Evolutionary conservation across 2,888 invertebrate genomes (phyloP), one percentile per base, ranked within the genome.

Genomic region (Scrobipalpa atriplicella): DNA sequence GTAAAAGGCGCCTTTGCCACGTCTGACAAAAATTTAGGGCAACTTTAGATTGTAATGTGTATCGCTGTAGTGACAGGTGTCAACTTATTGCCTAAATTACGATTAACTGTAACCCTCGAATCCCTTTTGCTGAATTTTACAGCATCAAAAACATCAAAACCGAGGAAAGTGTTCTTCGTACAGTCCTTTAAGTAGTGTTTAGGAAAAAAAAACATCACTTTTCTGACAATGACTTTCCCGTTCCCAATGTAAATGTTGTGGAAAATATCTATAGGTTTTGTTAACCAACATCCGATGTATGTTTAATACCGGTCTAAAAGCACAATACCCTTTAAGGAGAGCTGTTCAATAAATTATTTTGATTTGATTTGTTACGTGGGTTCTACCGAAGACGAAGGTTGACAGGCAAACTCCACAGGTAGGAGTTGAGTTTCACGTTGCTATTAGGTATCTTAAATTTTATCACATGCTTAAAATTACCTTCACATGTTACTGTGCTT

Each of bases 381-480:
- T 68, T 70, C 67, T 2, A 38, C 65, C 67, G 61, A 54, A 69
- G 72, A 73, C 71, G 70, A 70, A 67, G 70, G 71, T 71, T 68
- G 70, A 72, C 73, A 70, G 68, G 58, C 41, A 43, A 47, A 29
- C 8, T 63, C 62, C 43, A 63, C 52, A 63, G 63, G 63, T 63
- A 63, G 62, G n/a, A n/a, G 63, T 51, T 52, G 51, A 9, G 38
- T n/a, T 60, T 10, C 39, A 16, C 16, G 47, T 47, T n/a, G 0
- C 47, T 43, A 11, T 10, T 13, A 13, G 43, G 3, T 13, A 11
- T 43, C 11, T 13, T 43, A 13, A 13, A 13, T 43, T 47, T n/a
- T 16, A 47, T 47, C 29, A 29, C 29, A 29, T 5, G 29, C 29
- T 29, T 2, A 3, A 29, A 29, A 29, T 29, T 29, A 29, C 2